Evolutionary conservation across 2,888 invertebrate genomes (phyloP).

Genomic region (Acrobasis consociella): DNA sequence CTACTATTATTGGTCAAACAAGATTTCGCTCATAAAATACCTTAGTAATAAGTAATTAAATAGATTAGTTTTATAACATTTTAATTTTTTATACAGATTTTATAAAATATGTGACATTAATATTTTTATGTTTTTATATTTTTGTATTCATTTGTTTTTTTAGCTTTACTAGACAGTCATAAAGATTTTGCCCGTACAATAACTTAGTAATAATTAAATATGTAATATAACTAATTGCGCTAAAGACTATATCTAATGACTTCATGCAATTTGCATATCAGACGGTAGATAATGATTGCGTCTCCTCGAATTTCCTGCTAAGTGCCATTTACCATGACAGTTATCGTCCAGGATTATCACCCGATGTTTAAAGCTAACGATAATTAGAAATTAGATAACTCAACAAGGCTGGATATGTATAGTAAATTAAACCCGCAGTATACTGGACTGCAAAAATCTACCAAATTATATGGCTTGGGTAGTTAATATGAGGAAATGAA

Average conservation of each 20-base stretch:
- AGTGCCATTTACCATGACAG: neutral
- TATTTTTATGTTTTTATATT: no score
- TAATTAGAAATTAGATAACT: conserved; percentile 19
- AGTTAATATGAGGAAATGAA: no score
- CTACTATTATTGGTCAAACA: no score
- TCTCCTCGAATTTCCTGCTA: conserved; percentile 9
- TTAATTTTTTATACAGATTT: no score
- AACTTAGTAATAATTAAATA: no score
- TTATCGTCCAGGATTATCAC: conserved; percentile 4
- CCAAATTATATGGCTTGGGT: neutral
- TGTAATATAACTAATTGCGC: neutral
- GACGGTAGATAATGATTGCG: neutral
- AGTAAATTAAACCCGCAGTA: neutral
- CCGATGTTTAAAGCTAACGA: conserved; percentile 9
- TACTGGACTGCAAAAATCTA: neutral
- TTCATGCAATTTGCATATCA: conserved; percentile 3
- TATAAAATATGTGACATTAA: no score
- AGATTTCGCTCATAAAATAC: no score
- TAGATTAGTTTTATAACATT: no score
- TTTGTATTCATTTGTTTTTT: no score
- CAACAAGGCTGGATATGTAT: conserved; percentile 2
- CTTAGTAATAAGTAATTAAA: no score
- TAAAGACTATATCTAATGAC: neutral
- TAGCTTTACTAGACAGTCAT: no score
- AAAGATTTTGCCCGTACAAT: no score